phyloP scores from a whole-genome alignment of 2,797 vertebrate species.

The Todus mexicanus region DNA sequence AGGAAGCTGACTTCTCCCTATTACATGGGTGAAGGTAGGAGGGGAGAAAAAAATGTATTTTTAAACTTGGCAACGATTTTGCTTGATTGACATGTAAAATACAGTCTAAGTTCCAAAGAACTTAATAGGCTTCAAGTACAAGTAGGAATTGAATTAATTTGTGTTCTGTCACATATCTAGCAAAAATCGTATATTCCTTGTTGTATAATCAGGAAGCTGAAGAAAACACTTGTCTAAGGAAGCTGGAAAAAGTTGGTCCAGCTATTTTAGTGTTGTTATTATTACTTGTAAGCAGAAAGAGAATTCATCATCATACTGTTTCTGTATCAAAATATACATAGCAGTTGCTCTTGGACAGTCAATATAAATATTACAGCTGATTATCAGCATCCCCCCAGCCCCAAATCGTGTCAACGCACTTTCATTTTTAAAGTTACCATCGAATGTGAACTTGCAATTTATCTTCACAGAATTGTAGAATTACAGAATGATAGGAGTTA shows the following conservation, averaged over 20 bases:
- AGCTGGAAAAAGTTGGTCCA: neutral
- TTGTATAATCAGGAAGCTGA: neutral
- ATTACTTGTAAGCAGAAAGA: neutral
- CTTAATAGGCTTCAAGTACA: neutral
- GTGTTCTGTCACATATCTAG: neutral
- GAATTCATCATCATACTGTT: neutral
- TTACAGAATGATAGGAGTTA: neutral
- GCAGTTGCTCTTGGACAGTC: neutral
- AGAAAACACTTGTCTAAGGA: neutral
- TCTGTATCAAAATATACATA: neutral
- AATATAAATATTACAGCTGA: neutral
- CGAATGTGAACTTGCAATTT: neutral
- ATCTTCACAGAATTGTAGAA: neutral
- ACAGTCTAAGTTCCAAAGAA: neutral
- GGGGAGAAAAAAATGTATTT: neutral
- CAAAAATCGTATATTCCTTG: neutral
- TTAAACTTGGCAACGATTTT: slow-evolving; percentile 5
- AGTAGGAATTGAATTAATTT: slow-evolving; percentile 26
- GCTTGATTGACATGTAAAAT: slow-evolving; percentile 25
- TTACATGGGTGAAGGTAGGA: neutral
- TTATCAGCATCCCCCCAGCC: neutral
- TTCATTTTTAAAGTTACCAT: neutral
- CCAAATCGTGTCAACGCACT: neutral
- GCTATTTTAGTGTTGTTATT: neutral
- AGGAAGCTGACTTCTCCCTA: neutral